Percentiles rank a stretch among this genome's conserved stretches.
phyloP scores from a whole-genome alignment of 2,797 vertebrate genomes.

The Acestrorhynchus altus region DNA sequence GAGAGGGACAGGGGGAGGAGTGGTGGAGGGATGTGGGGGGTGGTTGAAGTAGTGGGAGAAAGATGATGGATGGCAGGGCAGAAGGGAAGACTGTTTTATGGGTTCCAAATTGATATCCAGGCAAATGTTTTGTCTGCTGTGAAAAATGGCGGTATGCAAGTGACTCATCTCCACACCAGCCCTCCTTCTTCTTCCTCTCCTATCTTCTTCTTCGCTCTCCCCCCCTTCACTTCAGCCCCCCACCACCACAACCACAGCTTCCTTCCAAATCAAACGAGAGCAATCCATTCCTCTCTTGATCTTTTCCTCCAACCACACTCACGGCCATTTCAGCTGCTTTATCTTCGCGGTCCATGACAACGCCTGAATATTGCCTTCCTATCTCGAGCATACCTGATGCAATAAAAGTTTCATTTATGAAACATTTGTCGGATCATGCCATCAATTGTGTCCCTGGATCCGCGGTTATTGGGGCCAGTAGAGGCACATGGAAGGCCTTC shows the following conservation, averaged over 20 bases:
- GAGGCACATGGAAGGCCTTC: conserved; percentile 55
- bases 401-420: conserved; percentile 62
- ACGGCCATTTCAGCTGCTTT: conserved; percentile 63
- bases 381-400: conserved; percentile 26
- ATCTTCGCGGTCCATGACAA: conserved; percentile 70
- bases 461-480: conserved; percentile 39
- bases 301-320: conserved; percentile 49
- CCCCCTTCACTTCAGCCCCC: conserved; percentile 39
- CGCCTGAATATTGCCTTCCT: conserved; percentile 62
- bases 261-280: conserved; percentile 40
- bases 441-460: conserved; percentile 61
- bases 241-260: conserved; percentile 10
- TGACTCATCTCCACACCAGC: conserved; percentile 72
- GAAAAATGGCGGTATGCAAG: conserved; percentile 92
- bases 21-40: conserved; percentile 25
- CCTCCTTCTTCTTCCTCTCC: conserved; percentile 16
- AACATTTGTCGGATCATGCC: conserved; percentile 55
- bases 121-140: conserved; percentile 99
- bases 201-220: conserved; percentile 19
- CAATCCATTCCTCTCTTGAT: conserved; percentile 35
- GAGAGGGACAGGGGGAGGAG: conserved; percentile 48
- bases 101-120: conserved; percentile 95
- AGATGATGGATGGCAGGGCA: conserved; percentile 99
- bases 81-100: conserved; percentile 90
- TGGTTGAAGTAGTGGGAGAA: conserved; percentile 71